Evolutionary conservation across 2,888 invertebrate genomes (phyloP), one percentile per base, ranked within the genome.

Genomic region (Tortricodes alternella): DNA sequence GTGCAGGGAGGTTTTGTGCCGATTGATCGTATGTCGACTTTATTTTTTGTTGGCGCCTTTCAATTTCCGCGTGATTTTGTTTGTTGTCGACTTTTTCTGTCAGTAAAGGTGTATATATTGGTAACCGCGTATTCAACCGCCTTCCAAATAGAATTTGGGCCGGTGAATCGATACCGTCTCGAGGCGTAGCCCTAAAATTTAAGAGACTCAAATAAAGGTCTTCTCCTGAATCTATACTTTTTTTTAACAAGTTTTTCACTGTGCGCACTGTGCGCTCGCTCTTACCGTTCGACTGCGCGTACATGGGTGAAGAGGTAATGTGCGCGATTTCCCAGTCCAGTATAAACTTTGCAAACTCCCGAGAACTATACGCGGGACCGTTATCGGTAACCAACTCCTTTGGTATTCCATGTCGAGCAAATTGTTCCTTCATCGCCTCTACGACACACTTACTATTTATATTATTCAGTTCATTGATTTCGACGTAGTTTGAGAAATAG

Each of bases 401-500:
- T 2, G 60, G 58, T n/a, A 53, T 51, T 2, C 60, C 58, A 34
- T 58, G 58, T 7, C 61, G 24, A 13, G 61, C 55, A 11, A 61
- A 61, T 16, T 58, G 58, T 19, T 13, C 43, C 23, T 38, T 53
- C 55, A 61, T 51, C n/a, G 44, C 44, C 0, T 16, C 9, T 1
- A 58, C 43, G 1, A 64, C 58, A 2, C 44, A n/a, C 9, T 16
- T 55, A n/a, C 39, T 43, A 16, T 44, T 46, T 3, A 48, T 53
- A 3, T 13, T 32, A 0, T 19, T 29, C 6, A 60, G 29, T 19
- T 51, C 46, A 2, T 29, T 41, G 1, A 60, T 53, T 24, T 60
- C 60, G 3, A 60, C 52, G 32, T 37, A 53, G 19, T 53, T 59
- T 2, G 59, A 53, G 13, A 50, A 59, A 19, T 59, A 59, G n/a